A percentile compares a stretch with the other conserved stretches of the same genome.
These are phyloP conservation scores for Calycopis cecrops DNA, from an alignment of 1,140 invertebrate species.

Conservation along the genomic window DNA sequence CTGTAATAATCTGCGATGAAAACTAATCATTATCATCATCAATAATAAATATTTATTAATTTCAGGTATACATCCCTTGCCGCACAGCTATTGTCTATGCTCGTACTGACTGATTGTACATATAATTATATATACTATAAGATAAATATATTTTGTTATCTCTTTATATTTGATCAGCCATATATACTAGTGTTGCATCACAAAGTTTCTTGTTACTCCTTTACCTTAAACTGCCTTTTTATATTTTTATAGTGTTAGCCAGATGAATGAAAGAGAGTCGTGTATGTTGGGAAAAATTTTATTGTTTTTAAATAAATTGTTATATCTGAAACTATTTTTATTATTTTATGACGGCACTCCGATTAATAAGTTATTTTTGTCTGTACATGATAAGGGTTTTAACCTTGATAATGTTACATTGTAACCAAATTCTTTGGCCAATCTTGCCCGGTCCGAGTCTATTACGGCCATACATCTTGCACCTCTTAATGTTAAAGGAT, in stretches of 20 bases:
- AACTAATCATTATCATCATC: no score
- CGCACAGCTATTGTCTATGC: slow-evolving; percentile 81
- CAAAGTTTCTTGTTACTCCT: neutral
- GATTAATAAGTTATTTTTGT: slow-evolving; percentile 95
- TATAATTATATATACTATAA: neutral
- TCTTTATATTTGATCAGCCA: neutral
- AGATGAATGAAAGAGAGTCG: no score
- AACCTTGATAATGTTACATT: slow-evolving; percentile 84
- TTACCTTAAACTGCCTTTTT: neutral
- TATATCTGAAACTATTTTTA: slow-evolving; percentile 20
- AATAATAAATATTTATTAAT: slow-evolving; percentile 80
- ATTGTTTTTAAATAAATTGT: slow-evolving; percentile 20
- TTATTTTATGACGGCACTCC: slow-evolving; percentile 74
- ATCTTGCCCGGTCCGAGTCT: slow-evolving; percentile 88
- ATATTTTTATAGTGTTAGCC: slow-evolving; percentile 2
- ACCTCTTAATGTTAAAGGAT: slow-evolving; percentile 73
- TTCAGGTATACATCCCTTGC: slow-evolving; percentile 83
- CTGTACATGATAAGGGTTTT: slow-evolving; percentile 87
- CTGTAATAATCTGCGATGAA: no score
- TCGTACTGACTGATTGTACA: slow-evolving; percentile 37
- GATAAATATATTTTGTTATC: neutral
- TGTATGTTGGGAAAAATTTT: neutral
- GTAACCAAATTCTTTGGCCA: slow-evolving; percentile 86
- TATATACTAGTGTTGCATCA: neutral
- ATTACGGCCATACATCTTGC: slow-evolving; percentile 88